A percentile compares a stretch with the other conserved stretches of the same genome.
Conservation (phyloP, 2,113 vertebrate genomes). For the Nyctibius bracteatus region DNA sequence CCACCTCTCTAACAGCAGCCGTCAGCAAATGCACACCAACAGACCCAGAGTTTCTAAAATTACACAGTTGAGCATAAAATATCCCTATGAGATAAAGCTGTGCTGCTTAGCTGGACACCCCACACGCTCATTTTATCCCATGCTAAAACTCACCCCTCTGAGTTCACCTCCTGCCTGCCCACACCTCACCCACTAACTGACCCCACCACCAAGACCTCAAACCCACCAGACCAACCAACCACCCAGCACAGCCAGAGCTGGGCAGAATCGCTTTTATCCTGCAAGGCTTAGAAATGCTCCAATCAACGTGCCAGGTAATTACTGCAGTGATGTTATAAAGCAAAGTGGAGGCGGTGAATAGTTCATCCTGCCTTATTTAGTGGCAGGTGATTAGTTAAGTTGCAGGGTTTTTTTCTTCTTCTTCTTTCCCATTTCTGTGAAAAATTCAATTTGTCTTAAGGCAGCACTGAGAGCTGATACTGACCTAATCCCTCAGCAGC, state of each 20-base stretch:
- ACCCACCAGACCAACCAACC: neutral
- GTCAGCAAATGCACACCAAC: neutral
- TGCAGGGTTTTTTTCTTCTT: neutral
- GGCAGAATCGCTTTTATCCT: neutral
- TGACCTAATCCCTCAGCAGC: conserved; percentile 34
- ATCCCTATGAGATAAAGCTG: neutral
- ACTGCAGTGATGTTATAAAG: neutral
- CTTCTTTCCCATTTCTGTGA: neutral
- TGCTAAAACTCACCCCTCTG: neutral
- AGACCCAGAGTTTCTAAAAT: neutral
- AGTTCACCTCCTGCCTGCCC: neutral
- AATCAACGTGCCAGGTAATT: neutral
- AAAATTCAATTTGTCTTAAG: conserved; percentile 26
- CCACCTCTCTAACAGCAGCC: neutral
- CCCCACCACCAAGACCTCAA: neutral
- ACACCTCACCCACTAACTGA: neutral
- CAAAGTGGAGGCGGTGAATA: neutral
- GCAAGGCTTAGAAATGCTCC: neutral
- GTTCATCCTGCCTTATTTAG: neutral
- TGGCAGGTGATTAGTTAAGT: neutral
- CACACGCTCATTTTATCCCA: neutral
- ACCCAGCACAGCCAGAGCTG: neutral
- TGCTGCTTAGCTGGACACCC: neutral
- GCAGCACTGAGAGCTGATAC: neutral
- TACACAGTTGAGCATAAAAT: neutral